These are phyloP conservation scores for Ammodytes marinus DNA, from an alignment of 2,113 vertebrate species.

Conservation along the genomic window DNA sequence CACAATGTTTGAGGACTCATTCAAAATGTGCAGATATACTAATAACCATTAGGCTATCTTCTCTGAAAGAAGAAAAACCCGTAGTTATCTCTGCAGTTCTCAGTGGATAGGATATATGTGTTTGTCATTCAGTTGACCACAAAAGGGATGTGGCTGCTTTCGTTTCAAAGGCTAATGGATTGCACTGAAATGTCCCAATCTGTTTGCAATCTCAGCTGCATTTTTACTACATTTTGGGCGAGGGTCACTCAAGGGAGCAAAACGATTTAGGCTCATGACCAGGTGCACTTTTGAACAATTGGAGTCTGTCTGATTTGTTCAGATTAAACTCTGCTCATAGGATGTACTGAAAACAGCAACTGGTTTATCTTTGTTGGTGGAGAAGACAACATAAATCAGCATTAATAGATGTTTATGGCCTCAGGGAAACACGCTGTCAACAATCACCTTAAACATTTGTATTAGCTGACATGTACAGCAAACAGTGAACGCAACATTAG, in stretches of 20 bases:
- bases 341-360: neutral
- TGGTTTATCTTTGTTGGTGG: neutral
- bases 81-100: neutral
- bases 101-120: neutral
- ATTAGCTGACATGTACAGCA: no score
- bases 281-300: neutral
- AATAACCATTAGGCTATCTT: neutral
- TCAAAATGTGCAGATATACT: neutral
- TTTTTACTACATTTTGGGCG: neutral
- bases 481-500: no score
- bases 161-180: neutral
- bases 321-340: neutral
- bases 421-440: neutral
- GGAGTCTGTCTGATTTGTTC: neutral
- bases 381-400: neutral
- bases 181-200: neutral
- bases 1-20: neutral
- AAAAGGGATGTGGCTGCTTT: neutral
- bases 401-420: no score
- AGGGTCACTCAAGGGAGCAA: neutral
- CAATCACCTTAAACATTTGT: neutral
- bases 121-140: neutral
- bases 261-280: neutral
- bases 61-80: neutral
- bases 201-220: neutral